Conservation (phyloP, 2,797 vertebrate species). For the Leptoclinus maculatus region DNA sequence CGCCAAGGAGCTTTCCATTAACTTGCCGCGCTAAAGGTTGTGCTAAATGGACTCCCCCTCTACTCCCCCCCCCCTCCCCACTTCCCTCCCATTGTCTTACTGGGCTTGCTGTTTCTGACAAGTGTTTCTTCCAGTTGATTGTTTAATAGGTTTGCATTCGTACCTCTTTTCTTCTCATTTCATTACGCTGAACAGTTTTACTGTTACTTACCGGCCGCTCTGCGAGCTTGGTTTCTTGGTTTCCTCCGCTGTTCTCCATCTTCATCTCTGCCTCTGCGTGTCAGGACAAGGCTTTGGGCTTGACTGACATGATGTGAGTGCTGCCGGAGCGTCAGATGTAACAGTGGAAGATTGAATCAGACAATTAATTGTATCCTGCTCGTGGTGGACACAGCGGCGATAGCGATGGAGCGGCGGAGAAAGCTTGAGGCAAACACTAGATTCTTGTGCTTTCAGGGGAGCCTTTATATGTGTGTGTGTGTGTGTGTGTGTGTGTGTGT, state of each 20-base stretch:
- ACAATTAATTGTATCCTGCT: conserved; percentile 75
- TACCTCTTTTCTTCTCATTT: conserved; percentile 13
- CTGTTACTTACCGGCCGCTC: conserved; percentile 12
- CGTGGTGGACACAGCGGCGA: conserved; percentile 42
- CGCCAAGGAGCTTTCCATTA: conserved; percentile 75
- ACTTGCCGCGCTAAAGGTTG: conserved; percentile 68
- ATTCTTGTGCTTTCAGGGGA: conserved; percentile 41
- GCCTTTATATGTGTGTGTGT: conserved; percentile 13
- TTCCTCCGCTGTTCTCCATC: conserved; percentile 37
- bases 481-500: conserved; percentile 42
- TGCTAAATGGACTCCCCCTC: conserved; percentile 63
- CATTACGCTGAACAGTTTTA: conserved; percentile 1
- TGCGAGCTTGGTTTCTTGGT: conserved; percentile 33
- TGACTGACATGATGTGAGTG: conserved; percentile 70
- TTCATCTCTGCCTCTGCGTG: conserved; percentile 39
- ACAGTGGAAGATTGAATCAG: conserved; percentile 71
- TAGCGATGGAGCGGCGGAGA: conserved; percentile 47
- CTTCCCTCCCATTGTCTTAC: conserved; percentile 2
- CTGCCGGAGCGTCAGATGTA: conserved; percentile 63
- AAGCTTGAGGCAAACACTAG: conserved; percentile 50
- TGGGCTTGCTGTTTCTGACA: conserved; percentile 23
- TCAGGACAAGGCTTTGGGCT: conserved; percentile 56
- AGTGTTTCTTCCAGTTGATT: not conserved
- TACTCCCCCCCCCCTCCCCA: not conserved
- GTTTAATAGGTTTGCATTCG: conserved; percentile 21